Evolutionary conservation across 2,888 invertebrate species (phyloP), one percentile per base, ranked within the genome.

Genomic region (Eristalis tenax): DNA sequence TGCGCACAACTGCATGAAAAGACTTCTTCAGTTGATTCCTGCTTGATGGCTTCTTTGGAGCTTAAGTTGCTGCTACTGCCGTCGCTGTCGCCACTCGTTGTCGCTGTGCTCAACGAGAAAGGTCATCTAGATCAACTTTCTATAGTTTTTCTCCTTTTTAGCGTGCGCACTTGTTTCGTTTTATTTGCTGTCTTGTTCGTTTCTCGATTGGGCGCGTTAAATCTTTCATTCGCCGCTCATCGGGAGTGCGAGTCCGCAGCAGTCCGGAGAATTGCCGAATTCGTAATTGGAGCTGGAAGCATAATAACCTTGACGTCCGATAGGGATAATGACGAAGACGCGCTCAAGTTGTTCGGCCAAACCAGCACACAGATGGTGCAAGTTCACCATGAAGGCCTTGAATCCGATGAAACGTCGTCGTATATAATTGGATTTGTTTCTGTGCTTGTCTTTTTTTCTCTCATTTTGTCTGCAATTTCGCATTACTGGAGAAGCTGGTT

Each of bases 71-170:
- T 18, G 50, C 18, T 50, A 18, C 18, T 18, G 18, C 10, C 8
- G 18, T 1, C 8, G 8, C 50, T 18, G 18, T 8, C n/a, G 18
- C 2, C 8, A 18, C n/a, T 6, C 6, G 50, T n/a, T 18, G 50
- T 50, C 6, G 50, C 50, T 50, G 18, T 50, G 50, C 43, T 80
- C 26, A 23, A 32, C 74, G 32, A 22, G 75, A 86, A 86, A 86
- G 86, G 86, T 86, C 86, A 86, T 86, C 86, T 83, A 75, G 86
- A 86, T 83, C 83, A 86, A 83, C 86, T 86, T 86, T 86, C 78
- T 76, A 81, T 71, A 80, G n/a, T 35, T 57, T 66, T 57, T 38
- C 10, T 61, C 40, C 10, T 63, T 63, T 70, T 50, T 56, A 4
- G 1, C 43, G 26, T 18, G 4, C 64, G 10, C 64, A 61, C 32